phyloP scores from a whole-genome alignment of 2,888 invertebrate species.

The Rhynchonema sp. region DNA sequence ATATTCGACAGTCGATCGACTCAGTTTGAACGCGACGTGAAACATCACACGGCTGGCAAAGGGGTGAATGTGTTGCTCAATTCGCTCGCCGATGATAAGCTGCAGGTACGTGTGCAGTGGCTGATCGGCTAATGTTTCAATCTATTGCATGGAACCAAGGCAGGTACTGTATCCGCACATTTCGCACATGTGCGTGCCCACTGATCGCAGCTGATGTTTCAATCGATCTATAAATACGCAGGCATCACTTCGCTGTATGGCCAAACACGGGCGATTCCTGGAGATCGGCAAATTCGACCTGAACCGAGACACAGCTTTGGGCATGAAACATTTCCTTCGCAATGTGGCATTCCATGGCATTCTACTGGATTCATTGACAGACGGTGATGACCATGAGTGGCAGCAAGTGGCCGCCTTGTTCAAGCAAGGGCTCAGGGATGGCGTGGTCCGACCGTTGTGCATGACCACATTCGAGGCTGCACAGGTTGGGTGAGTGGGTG shows the following conservation, averaged over 20 bases:
- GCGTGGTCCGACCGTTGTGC: constrained; percentile 70
- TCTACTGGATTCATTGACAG: constrained; percentile 47
- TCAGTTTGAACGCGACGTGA: constrained; percentile 48
- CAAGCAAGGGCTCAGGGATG: constrained; percentile 53
- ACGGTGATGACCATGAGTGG: not conserved
- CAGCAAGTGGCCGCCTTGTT: not conserved
- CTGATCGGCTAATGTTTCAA: no score
- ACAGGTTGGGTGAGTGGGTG: no score
- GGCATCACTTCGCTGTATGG: constrained; percentile 71
- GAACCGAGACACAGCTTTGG: constrained; percentile 61
- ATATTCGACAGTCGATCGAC: constrained; percentile 82
- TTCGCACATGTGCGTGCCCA: no score
- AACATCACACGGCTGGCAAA: not conserved
- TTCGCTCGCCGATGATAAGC: not conserved
- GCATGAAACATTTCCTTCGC: constrained; percentile 82
- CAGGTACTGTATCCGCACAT: no score
- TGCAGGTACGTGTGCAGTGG: not conserved
- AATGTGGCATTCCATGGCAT: constrained; percentile 93
- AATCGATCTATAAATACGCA: constrained; percentile 21
- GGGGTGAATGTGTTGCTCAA: not conserved
- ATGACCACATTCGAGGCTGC: constrained; percentile 39
- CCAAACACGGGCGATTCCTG: constrained; percentile 69
- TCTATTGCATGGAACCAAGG: no score
- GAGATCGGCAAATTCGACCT: constrained; percentile 92
- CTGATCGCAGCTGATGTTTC: no score